phyloP scores from a whole-genome alignment of 1,140 invertebrate genomes.

The Streblospio benedicti region DNA sequence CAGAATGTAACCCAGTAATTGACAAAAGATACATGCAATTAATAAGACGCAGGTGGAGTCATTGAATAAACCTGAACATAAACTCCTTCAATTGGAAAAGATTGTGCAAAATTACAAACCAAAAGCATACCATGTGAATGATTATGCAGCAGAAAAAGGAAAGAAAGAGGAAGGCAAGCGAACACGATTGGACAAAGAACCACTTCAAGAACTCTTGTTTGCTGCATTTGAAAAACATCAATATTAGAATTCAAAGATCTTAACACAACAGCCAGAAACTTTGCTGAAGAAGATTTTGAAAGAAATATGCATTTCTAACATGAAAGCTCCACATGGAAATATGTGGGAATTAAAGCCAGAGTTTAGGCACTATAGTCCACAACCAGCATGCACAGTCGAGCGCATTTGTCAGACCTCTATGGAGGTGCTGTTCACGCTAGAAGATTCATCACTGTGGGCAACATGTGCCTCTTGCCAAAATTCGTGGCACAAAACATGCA shows the following conservation, averaged over 20 bases:
- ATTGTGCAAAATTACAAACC: slow-evolving; percentile 44
- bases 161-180: slow-evolving; percentile 46
- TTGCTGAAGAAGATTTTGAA: slow-evolving; percentile 97
- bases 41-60: slow-evolving; percentile 24
- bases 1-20: slow-evolving; percentile 1
- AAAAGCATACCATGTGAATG: slow-evolving; percentile 31
- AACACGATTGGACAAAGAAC: slow-evolving; percentile 70
- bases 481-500: no score
- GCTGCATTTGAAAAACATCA: slow-evolving; percentile 99
- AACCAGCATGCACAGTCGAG: no score
- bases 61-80: slow-evolving; percentile 42
- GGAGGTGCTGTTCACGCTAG: no score
- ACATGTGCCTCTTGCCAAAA: no score
- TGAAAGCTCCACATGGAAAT: slow-evolving; percentile 95
- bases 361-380: slow-evolving; percentile 60
- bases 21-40: slow-evolving; percentile 3
- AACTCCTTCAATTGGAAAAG: slow-evolving; percentile 40
- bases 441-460: no score
- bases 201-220: slow-evolving; percentile 91
- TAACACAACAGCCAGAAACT: slow-evolving; percentile 65
- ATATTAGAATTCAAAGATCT: slow-evolving; percentile 97
- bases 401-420: no score
- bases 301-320: slow-evolving; percentile 94
- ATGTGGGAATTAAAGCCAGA: slow-evolving; percentile 99
- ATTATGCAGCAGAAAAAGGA: slow-evolving; percentile 29